phyloP scores from a whole-genome alignment of 2,797 vertebrate species.

The Sciurus carolinensis region DNA sequence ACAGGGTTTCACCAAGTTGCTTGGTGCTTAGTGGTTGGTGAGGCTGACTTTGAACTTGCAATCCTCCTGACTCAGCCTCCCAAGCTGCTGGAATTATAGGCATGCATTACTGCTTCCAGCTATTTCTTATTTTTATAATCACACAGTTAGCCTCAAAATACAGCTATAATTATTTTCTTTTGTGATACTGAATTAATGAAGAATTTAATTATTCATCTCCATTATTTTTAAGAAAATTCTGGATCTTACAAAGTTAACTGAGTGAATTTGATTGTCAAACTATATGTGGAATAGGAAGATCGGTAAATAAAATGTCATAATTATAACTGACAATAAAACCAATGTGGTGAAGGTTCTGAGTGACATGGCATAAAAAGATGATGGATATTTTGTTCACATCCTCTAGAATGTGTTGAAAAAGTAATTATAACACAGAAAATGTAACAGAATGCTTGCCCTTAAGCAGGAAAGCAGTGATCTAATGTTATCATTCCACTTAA shows the following conservation, averaged over 20 bases:
- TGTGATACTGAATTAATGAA: not conserved
- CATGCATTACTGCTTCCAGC: too few species aligned
- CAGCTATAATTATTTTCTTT: not conserved
- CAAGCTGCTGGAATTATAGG: too few species aligned
- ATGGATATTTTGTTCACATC: not conserved
- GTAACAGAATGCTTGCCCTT: not conserved
- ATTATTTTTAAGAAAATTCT: conserved; percentile 50
- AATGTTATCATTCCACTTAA: not conserved
- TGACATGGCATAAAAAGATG: not conserved
- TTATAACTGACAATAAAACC: not conserved
- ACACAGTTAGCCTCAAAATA: not conserved
- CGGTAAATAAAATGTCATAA: not conserved
- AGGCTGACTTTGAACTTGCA: too few species aligned
- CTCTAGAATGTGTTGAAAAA: conserved; percentile 15
- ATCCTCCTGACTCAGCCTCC: too few species aligned
- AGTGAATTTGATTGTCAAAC: not conserved
- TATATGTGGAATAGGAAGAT: conserved; percentile 28
- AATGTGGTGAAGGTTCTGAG: not conserved
- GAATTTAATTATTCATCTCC: not conserved
- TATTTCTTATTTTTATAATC: conserved; percentile 25
- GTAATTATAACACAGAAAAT: conserved; percentile 36
- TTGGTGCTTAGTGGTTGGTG: too few species aligned
- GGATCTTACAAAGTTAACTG: not conserved
- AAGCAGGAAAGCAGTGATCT: conserved; percentile 25
- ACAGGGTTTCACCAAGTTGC: too few species aligned